A percentile compares a stretch with the other conserved stretches of the same genome.
phyloP scores from a whole-genome alignment of 2,113 vertebrate genomes.

The Ardeotis arabs region DNA sequence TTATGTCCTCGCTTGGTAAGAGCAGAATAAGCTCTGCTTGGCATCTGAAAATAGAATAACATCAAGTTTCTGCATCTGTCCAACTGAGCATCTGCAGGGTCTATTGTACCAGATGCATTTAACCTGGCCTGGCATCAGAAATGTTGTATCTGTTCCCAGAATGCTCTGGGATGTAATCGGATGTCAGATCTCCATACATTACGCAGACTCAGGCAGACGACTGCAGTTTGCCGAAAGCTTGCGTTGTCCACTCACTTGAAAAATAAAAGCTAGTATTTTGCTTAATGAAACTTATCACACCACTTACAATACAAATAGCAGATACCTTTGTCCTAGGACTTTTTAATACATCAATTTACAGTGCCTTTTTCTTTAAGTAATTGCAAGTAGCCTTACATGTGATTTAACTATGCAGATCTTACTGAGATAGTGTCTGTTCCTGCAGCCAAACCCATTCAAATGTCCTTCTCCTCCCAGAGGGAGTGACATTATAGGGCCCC shows the following conservation, averaged over 20 bases:
- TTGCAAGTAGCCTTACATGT: not conserved
- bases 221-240: constrained; percentile 7
- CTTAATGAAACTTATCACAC: constrained; percentile 13
- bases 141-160: constrained; percentile 25
- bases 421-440: not conserved
- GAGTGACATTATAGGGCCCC: not conserved
- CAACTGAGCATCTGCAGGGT: not conserved
- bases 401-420: not conserved
- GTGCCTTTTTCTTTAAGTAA: constrained; percentile 42
- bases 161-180: not conserved
- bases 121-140: constrained; percentile 34
- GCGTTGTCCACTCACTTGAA: not conserved
- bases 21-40: constrained; percentile 7
- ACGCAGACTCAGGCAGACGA: not conserved
- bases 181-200: constrained; percentile 7
- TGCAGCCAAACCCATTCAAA: not conserved
- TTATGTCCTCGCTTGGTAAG: not conserved
- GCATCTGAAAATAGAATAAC: not conserved
- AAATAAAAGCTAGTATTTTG: not conserved
- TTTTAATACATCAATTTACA: constrained; percentile 13
- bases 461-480: not conserved
- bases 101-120: not conserved
- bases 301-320: constrained; percentile 13
- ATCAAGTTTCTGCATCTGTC: constrained; percentile 13
- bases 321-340: not conserved